Conservation (phyloP, 2,113 vertebrate genomes). For the Paradoxurus hermaphroditus region DNA sequence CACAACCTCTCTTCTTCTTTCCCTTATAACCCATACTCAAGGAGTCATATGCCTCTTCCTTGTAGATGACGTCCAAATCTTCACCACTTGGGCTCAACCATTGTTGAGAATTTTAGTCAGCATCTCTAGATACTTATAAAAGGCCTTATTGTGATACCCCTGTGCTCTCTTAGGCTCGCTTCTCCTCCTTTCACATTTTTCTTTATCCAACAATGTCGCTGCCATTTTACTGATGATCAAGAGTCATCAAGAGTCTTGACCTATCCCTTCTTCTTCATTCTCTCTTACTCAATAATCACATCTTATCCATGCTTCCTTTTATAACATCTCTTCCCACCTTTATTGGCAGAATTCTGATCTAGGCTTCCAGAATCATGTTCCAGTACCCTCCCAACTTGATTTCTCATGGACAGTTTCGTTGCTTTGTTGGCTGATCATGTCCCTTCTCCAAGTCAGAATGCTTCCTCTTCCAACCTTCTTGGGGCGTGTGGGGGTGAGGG, state of each 20-base stretch:
- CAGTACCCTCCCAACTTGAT: neutral
- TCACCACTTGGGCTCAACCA: neutral
- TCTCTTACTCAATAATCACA: neutral
- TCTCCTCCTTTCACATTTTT: neutral
- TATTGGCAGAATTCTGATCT: neutral
- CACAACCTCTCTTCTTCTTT: neutral
- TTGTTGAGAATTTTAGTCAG: neutral
- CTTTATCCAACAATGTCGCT: neutral
- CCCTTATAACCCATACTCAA: neutral
- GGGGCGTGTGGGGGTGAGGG: accelerated
- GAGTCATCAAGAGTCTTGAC: neutral
- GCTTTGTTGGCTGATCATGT: neutral
- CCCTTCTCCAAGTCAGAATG: neutral
- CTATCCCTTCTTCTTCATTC: neutral
- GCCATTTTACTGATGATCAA: neutral
- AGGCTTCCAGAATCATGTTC: neutral
- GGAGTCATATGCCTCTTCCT: neutral
- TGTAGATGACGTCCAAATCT: neutral
- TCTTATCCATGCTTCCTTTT: neutral
- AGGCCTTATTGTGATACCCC: neutral
- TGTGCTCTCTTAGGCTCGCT: neutral
- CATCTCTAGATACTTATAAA: neutral
- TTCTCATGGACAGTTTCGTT: neutral
- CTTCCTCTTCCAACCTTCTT: neutral
- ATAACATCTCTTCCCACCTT: neutral